Conservation (phyloP, 2,797 vertebrate species). For the Rachycentron canadum region DNA sequence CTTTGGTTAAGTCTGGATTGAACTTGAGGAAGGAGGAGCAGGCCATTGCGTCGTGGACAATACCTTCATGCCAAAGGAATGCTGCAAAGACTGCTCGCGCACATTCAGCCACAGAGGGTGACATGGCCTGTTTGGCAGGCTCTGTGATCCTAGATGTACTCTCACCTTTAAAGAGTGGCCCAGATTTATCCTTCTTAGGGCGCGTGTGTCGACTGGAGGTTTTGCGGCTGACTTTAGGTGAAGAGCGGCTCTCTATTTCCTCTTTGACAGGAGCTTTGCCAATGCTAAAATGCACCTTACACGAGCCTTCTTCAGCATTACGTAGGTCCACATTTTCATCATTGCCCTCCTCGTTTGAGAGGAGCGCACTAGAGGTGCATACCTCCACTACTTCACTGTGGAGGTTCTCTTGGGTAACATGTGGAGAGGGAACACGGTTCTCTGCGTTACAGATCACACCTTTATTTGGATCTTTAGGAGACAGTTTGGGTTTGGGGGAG, state of each 20-base stretch:
- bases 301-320: slow-evolving; percentile 90
- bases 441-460: slow-evolving; percentile 87
- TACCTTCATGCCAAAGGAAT: slow-evolving; percentile 98
- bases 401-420: slow-evolving; percentile 98
- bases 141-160: slow-evolving; percentile 87
- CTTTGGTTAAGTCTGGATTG: slow-evolving; percentile 98
- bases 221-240: slow-evolving; percentile 98
- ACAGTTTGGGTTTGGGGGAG: slow-evolving; percentile 95
- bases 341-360: slow-evolving; percentile 91
- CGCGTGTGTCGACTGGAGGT: slow-evolving; percentile 92
- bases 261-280: slow-evolving; percentile 98
- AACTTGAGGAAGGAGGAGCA: slow-evolving; percentile 99
- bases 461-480: slow-evolving; percentile 88
- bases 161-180: slow-evolving; percentile 95
- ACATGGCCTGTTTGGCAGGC: slow-evolving; percentile 98
- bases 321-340: slow-evolving; percentile 89
- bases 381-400: slow-evolving; percentile 99
- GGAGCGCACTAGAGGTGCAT: slow-evolving; percentile 93
- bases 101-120: slow-evolving; percentile 97
- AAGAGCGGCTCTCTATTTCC: slow-evolving; percentile 93
- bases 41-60: slow-evolving; percentile 99
- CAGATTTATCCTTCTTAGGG: slow-evolving; percentile 97
- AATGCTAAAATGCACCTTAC: slow-evolving; percentile 99
- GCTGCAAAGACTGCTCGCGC: slow-evolving; percentile 96
- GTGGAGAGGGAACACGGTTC: slow-evolving; percentile 94